Evolutionary conservation across 2,888 invertebrate genomes (phyloP), one percentile per base, ranked within the genome.

Genomic region (Balanococcus diminutus): DNA sequence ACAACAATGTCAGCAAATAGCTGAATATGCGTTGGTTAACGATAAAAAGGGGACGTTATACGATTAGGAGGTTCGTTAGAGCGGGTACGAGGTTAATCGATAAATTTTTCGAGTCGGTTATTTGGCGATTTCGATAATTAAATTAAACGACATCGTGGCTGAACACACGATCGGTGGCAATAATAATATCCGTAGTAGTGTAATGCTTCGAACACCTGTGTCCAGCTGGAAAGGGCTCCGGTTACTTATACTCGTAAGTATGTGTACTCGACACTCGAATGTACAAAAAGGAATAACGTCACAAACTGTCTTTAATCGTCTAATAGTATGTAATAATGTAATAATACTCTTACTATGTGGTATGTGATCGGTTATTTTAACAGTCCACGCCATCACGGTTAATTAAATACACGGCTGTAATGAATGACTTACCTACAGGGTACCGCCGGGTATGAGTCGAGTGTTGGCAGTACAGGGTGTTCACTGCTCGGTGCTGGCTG

Each of bases 311-410:
- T 61, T 28, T 14, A 25, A 3, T n/a, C n/a, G n/a, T n/a, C n/a
- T n/a, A n/a, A n/a, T n/a, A 2, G 5, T 67, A 28, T 67, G 75
- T 25, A n/a, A n/a, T n/a, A n/a, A n/a, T n/a, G n/a, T n/a, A n/a
- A n/a, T n/a, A n/a, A n/a, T n/a, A n/a, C n/a, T n/a, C n/a, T n/a
- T n/a, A n/a, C n/a, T 19, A 67, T 11, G n/a, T 79, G 5, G 1
- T 36, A 36, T 9, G 19, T 36, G 75, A 79, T 79, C 75, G 75
- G 75, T 79, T 79, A 79, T 79, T 79, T 36, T 36, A 79, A 79
- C 75, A 79, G 75, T 79, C 75, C 11, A 36, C 28, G 0, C 1
- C 67, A 16, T 28, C 28, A 28, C 67, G 75, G 75, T 36, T 79
- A 79, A 79, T 79, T 79, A 79, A 79, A 79, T 79, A 36, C 31